phyloP scores from a whole-genome alignment of 2,888 invertebrate genomes.

The Tetragonisca angustula region DNA sequence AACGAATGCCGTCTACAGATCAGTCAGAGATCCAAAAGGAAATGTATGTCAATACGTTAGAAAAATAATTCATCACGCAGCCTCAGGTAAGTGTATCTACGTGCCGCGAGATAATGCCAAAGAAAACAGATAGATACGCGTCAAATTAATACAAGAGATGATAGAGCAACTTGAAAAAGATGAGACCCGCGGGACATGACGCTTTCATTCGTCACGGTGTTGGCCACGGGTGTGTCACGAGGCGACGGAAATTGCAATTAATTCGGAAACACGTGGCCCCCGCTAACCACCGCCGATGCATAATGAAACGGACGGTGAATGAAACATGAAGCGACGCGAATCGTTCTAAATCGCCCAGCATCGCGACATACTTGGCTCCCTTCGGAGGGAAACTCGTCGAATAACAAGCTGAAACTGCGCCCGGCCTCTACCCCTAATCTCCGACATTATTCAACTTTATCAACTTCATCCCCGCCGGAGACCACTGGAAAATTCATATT shows the following conservation, averaged over 20 bases:
- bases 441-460: background rate
- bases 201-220: slow-evolving; percentile 44
- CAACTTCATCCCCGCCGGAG: background rate
- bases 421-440: background rate
- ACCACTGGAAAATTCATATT: background rate
- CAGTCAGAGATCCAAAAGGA: no score
- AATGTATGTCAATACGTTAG: no score
- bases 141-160: no score
- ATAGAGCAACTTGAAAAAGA: slow-evolving; percentile 9
- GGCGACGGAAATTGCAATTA: slow-evolving; percentile 49
- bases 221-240: slow-evolving; percentile 25
- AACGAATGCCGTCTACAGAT: no score
- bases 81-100: no score
- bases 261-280: slow-evolving; percentile 28
- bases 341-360: background rate
- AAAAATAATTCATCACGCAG: no score
- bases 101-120: no score
- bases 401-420: background rate
- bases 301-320: slow-evolving; percentile 49
- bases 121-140: background rate
- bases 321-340: slow-evolving; percentile 32
- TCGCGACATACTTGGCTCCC: background rate
- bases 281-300: slow-evolving; percentile 31
- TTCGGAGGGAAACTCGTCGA: background rate
- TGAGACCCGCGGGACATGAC: slow-evolving; percentile 38